A percentile compares a stretch with the other conserved stretches of the same genome.
These are phyloP conservation scores for Harpagoxenus sublaevis DNA, from an alignment of 2,888 invertebrate species.

Conservation along the genomic window DNA sequence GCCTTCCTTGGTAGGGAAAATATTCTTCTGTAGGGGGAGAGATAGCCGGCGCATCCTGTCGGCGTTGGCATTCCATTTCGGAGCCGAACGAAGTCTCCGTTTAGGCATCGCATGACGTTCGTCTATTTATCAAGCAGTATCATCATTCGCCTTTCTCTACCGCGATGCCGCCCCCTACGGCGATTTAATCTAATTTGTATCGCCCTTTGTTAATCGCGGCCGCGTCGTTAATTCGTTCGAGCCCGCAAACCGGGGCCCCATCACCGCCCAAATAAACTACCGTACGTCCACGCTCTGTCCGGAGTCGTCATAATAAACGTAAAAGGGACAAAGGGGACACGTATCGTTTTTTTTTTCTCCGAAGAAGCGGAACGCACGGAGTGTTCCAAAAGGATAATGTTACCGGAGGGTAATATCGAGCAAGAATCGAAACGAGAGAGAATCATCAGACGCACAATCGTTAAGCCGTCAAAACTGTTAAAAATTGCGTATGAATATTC, in stretches of 20 bases:
- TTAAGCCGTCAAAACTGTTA: slow-evolving; percentile 1
- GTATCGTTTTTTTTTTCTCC: slow-evolving; percentile 8
- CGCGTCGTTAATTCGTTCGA: slow-evolving; percentile 83
- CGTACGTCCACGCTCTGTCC: slow-evolving; percentile 75
- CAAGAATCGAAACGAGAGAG: not conserved
- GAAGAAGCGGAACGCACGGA: slow-evolving; percentile 32
- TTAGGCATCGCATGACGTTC: slow-evolving; percentile 85
- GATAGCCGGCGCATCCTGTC: slow-evolving; percentile 30
- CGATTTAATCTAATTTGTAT: slow-evolving; percentile 87
- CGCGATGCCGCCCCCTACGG: slow-evolving; percentile 85
- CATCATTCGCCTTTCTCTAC: slow-evolving; percentile 83
- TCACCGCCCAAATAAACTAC: slow-evolving; percentile 82
- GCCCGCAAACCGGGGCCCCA: slow-evolving; percentile 74
- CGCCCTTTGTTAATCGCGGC: slow-evolving; percentile 85
- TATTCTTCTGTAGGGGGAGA: not conserved
- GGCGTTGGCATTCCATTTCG: slow-evolving; percentile 64
- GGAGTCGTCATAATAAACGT: slow-evolving; percentile 76
- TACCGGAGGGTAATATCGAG: slow-evolving; percentile 21
- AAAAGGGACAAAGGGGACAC: slow-evolving; percentile 53
- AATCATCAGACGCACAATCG: slow-evolving; percentile 28
- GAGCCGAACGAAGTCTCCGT: slow-evolving; percentile 80
- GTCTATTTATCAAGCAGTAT: slow-evolving; percentile 86
- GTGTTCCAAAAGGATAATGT: slow-evolving; percentile 44
- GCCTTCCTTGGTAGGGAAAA: slow-evolving; percentile 19
- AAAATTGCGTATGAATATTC: not conserved